Evolutionary conservation across 2,888 invertebrate genomes (phyloP).

Genomic region (Cryptocheilus praepositus): DNA sequence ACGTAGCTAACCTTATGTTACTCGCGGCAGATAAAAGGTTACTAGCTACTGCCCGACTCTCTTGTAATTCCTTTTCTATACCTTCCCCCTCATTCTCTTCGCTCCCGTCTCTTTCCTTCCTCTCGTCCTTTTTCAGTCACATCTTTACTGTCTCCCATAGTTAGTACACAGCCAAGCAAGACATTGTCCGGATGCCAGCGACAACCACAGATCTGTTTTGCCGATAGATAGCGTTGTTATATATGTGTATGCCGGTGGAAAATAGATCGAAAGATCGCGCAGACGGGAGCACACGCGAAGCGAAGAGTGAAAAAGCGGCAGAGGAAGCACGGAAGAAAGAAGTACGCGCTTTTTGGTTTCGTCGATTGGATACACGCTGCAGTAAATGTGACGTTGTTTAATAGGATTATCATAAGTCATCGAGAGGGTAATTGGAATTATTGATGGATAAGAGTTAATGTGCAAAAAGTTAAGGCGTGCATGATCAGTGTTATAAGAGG

Average conservation of each 20-base stretch:
- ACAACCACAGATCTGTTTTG: conserved; percentile 64
- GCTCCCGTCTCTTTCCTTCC: conserved; percentile 8
- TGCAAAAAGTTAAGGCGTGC: too few relatives aligned
- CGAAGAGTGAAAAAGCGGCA: conserved; percentile 17
- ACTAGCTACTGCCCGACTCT: conserved; percentile 44
- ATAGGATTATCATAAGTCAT: conserved; percentile 60
- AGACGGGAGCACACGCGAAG: conserved; percentile 23
- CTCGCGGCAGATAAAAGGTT: conserved; percentile 64
- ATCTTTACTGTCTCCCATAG: not conserved
- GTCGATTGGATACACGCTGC: conserved; percentile 47
- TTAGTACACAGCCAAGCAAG: conserved; percentile 46
- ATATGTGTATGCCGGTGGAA: conserved; percentile 24
- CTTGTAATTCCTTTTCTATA: conserved; percentile 27
- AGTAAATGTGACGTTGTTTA: conserved; percentile 64
- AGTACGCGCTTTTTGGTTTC: not conserved
- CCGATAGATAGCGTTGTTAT: conserved; percentile 59
- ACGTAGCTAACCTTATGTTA: conserved; percentile 64
- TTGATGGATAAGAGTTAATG: too few relatives aligned
- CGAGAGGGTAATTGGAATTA: conserved; percentile 41
- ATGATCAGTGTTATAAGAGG: too few relatives aligned
- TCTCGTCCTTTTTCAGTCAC: not conserved
- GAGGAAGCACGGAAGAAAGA: conserved; percentile 14
- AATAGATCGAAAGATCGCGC: conserved; percentile 45
- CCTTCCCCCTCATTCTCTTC: conserved; percentile 15
- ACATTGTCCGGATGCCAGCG: conserved; percentile 64